Percentiles rank a stretch among this genome's conserved stretches.
Conservation (phyloP, 2,888 invertebrate species). For the Tetanocera ferruginea region DNA sequence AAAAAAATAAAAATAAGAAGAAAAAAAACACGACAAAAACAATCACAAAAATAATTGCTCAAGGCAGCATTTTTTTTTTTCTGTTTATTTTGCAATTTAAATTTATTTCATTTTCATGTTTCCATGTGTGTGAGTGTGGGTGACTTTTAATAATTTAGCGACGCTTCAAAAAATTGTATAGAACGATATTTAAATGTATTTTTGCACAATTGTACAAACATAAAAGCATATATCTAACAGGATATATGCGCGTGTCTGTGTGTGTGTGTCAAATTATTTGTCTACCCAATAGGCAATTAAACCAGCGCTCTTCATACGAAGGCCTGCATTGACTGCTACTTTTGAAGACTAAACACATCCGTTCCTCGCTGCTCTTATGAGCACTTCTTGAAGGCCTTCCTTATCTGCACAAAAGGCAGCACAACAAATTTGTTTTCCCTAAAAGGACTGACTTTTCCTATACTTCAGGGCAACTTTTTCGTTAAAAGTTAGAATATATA, state of each 20-base stretch:
- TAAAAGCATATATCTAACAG: no score
- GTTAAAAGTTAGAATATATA: no score
- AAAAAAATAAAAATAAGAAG: neutral
- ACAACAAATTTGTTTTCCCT: no score
- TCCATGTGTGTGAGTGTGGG: neutral
- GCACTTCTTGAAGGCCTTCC: no score
- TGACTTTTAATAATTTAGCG: neutral
- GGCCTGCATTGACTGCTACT: no score
- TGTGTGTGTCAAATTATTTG: neutral
- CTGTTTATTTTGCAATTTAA: neutral
- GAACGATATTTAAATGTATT: neutral
- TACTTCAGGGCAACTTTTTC: no score
- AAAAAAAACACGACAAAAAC: neutral
- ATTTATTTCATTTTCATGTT: neutral
- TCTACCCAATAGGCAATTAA: no score
- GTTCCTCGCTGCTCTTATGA: no score
- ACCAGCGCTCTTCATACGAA: no score
- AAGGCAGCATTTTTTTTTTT: conserved; percentile 18
- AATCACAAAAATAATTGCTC: conserved; percentile 21
- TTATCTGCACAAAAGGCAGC: no score
- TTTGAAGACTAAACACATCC: no score
- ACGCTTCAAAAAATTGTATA: neutral
- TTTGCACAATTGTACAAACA: neutral
- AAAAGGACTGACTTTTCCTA: no score
- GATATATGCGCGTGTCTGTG: neutral